Evolutionary conservation across 2,888 invertebrate species (phyloP), one percentile per base, ranked within the genome.

Genomic region (Dynastes maya): DNA sequence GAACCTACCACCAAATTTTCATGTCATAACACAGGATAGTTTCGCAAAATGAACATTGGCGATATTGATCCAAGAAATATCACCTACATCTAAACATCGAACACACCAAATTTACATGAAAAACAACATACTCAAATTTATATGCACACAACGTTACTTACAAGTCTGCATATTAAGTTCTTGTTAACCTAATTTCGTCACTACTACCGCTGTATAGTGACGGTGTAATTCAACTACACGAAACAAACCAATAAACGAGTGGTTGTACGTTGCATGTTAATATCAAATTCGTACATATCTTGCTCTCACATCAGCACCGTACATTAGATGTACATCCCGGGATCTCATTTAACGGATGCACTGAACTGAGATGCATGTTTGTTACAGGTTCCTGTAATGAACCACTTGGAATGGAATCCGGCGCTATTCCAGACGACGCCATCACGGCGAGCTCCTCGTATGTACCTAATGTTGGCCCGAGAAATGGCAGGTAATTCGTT

Each of bases 381-480:
- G 77, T 82, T 83, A 53, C 91, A 93, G 93, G 90, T 83, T 88
- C 90, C 84, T 93, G 93, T 87, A 91, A 91, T 85, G 89, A 89
- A 82, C 89, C 93, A 37, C 90, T 95, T 80, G 95, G 95, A 77
- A 94, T 95, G 94, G 93, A 94, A 88, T 92, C 93, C 45, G 93
- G 93, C 64, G 90, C 88, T 76, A 94, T 95, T 85, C 91, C 91
- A 81, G 93, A 94, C 88, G 90, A 91, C 70, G 92, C 93, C 83
- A 92, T 95, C 85, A 91, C 91, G 16, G 94, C 94, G 75, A 93
- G 93, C 83, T 94, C 94, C 27, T 92, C 93, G 65, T 94, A 94
- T 86, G 94, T 94, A 83, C 90, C 91, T 77, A 92, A 92, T 84
- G 93, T 93, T 76, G 94, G 94, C 67, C 93, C 94, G 13, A 90